These are phyloP conservation scores for Orchesellides sinensis DNA, from an alignment of 2,888 invertebrate species.

Conservation along the genomic window DNA sequence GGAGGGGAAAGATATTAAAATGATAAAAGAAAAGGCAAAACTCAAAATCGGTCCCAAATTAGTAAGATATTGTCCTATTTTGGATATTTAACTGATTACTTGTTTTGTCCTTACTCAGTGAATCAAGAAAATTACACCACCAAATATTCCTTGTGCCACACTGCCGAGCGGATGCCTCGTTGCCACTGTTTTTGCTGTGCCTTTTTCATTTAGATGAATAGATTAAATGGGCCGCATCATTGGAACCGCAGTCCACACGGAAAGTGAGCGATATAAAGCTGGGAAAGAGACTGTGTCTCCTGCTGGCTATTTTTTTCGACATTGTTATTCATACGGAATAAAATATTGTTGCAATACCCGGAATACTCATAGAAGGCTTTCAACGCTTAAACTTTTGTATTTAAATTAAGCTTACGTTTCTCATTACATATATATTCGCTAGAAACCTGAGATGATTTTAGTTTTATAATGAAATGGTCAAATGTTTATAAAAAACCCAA, in stretches of 20 bases:
- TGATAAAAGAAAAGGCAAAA: constrained; percentile 54
- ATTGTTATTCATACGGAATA: neutral
- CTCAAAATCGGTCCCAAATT: constrained; percentile 68
- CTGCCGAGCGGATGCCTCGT: constrained; percentile 26
- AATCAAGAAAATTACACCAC: constrained; percentile 72
- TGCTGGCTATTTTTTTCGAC: constrained; percentile 36
- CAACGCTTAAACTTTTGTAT: too few species aligned
- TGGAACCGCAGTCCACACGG: constrained; percentile 33
- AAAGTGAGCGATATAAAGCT: constrained; percentile 9
- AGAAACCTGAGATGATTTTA: too few species aligned
- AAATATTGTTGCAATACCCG: neutral
- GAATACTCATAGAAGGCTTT: too few species aligned
- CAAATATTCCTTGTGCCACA: constrained; percentile 43
- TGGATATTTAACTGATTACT: constrained; percentile 73
- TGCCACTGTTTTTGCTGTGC: constrained; percentile 52
- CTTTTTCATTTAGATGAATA: constrained; percentile 59
- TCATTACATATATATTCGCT: too few species aligned
- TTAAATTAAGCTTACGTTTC: too few species aligned
- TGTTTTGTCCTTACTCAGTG: constrained; percentile 73
- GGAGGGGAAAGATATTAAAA: constrained; percentile 54
- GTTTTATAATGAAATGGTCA: too few species aligned
- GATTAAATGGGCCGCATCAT: constrained; percentile 46
- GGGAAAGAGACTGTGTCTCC: constrained; percentile 31
- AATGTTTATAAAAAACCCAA: too few species aligned
- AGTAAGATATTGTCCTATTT: constrained; percentile 70